phyloP scores from a whole-genome alignment of 92 coral and sea anemone species.

The Pocillopora meandrina region DNA sequence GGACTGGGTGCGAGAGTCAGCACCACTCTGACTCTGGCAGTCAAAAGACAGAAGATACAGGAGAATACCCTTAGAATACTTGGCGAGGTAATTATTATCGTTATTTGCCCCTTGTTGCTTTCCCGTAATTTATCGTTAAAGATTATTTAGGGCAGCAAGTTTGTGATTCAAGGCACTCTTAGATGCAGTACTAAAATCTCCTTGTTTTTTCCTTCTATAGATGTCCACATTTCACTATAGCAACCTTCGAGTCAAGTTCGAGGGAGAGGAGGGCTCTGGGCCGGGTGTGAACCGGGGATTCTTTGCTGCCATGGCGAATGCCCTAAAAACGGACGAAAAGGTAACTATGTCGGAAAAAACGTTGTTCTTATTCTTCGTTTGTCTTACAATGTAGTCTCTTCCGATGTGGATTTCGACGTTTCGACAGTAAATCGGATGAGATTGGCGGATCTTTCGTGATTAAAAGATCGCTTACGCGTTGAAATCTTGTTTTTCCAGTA shows the following conservation, averaged over 20 bases:
- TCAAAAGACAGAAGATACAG: slow-evolving; percentile 72
- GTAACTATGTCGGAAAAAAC: slow-evolving; percentile 20
- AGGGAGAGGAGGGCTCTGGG: slow-evolving; percentile 96
- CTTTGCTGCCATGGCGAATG: slow-evolving; percentile 92
- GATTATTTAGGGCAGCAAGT: too few species aligned
- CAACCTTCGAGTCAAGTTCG: slow-evolving; percentile 90
- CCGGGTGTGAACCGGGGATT: slow-evolving; percentile 95
- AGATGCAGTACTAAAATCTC: too few species aligned
- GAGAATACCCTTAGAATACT: slow-evolving; percentile 87
- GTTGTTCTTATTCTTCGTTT: neutral
- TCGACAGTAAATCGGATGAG: too few species aligned
- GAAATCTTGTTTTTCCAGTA: too few species aligned
- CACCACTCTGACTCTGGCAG: slow-evolving; percentile 80
- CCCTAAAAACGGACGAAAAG: slow-evolving; percentile 88
- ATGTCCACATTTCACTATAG: slow-evolving; percentile 92
- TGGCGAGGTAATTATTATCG: slow-evolving; percentile 68
- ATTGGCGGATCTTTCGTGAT: too few species aligned
- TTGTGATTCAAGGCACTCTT: too few species aligned
- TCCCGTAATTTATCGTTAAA: too few species aligned
- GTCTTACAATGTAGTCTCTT: too few species aligned
- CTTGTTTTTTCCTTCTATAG: slow-evolving; percentile 26
- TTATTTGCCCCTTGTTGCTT: too few species aligned
- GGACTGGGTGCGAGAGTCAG: slow-evolving; percentile 85
- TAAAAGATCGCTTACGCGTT: too few species aligned
- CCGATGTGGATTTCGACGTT: neutral